Evolutionary conservation across 2,797 vertebrate species (phyloP), one percentile per base, ranked within the genome.

Genomic region (Aplochiton taeniatus): DNA sequence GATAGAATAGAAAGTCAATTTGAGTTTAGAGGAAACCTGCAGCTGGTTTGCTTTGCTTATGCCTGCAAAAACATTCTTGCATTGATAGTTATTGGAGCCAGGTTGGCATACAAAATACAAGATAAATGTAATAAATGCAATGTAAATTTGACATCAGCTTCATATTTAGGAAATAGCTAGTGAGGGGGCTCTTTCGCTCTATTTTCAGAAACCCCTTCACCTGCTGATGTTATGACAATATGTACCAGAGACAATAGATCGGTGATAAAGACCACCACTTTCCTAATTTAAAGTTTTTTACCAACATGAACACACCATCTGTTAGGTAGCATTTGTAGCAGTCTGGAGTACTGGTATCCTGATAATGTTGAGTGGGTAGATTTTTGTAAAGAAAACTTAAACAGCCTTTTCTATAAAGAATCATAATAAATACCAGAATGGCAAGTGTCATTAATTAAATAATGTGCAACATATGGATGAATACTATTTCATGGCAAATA

Each of bases 141-240:
- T 44, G 31, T 20, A 59, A 64, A 69, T 11, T 70, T 9, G 55
- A 52, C 59, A 41, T 64, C 43, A 61, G 54, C 69, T 62, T 65
- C 53, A 66, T 65, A 67, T 68, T 64, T 18, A 73, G 31, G 31
- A 71, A 70, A 63, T 66, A 67, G 81, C 83, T 86, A 83, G 83
- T 87, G 76, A 63, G 60, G 75, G 58, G 77, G 74, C 48, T n/a
- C 16, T 60, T 12, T 31, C 13, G 61, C 63, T 80, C 74, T 53
- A 43, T 58, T 70, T 82, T 77, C 70, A 82, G 78, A 70, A 78
- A 76, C 17, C 59, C 46, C 31, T 41, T n/a, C 20, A 50, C 19
- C 59, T 61, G 59, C 18, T 61, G 59, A 61, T 61, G 46, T 9
- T 12, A 31, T 49, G 59, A 48, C 19, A 31, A 9, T 6, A 18